Evolutionary conservation across 2,797 vertebrate genomes (phyloP).

Genomic region (Lophotriccus pileatus): DNA sequence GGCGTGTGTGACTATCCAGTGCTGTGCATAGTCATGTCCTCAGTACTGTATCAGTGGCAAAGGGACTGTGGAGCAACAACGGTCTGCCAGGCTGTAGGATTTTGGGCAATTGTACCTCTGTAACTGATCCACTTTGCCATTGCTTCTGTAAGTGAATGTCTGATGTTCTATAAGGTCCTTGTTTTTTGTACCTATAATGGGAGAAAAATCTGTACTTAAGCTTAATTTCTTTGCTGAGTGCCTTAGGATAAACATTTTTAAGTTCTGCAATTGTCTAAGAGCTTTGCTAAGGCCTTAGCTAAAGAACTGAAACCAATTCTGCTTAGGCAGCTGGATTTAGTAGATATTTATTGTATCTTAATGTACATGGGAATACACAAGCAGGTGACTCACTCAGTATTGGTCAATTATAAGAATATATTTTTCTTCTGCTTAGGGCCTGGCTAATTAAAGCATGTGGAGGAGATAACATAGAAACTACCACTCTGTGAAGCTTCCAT

Average conservation of each 20-base stretch:
- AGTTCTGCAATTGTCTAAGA: neutral
- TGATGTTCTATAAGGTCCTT: neutral
- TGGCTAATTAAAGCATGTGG: neutral
- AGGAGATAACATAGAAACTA: neutral
- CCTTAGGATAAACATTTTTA: neutral
- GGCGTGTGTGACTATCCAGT: neutral
- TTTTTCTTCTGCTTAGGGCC: neutral
- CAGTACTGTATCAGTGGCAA: neutral
- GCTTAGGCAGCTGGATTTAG: neutral
- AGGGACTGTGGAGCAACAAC: neutral
- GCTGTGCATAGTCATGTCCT: fast-evolving
- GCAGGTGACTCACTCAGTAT: neutral
- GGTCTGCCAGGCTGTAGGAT: too few species aligned
- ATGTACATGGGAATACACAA: neutral
- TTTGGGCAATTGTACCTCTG: neutral
- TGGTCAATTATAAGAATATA: neutral
- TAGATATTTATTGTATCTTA: neutral
- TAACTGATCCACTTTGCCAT: neutral
- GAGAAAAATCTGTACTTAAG: neutral
- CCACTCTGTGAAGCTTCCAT: neutral
- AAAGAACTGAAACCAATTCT: neutral
- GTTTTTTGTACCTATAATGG: neutral
- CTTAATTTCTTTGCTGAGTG: neutral
- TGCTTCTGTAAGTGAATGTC: neutral
- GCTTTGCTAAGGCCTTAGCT: neutral